Percentiles rank a stretch among this genome's conserved stretches.
Conservation (phyloP, 1,140 invertebrate genomes). For the Drosophila arizonae region DNA sequence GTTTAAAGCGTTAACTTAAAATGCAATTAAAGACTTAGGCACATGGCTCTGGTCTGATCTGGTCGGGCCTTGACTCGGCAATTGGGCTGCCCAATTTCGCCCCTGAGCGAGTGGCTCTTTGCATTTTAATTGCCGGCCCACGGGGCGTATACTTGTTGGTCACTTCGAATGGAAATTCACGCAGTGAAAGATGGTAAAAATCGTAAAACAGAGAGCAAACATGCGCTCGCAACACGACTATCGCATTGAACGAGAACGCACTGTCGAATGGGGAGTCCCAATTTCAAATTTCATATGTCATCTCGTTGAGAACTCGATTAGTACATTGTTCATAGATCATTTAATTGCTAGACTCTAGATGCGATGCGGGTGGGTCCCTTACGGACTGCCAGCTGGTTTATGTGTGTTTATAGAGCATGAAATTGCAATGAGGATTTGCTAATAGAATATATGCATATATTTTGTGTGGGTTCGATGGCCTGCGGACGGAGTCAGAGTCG, state of each 20-base stretch:
- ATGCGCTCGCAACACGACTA: background rate
- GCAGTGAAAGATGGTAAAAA: slow-evolving; percentile 83
- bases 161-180: slow-evolving; percentile 81
- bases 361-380: slow-evolving; percentile 16
- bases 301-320: slow-evolving; percentile 64
- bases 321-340: slow-evolving; percentile 46
- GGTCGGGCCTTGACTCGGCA: background rate
- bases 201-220: slow-evolving; percentile 63
- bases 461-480: background rate
- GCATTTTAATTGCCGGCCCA: slow-evolving; percentile 18
- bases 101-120: background rate
- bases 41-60: slow-evolving; percentile 1
- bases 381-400: slow-evolving; percentile 2
- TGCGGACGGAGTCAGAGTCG: slow-evolving; percentile 37
- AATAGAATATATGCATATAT: background rate
- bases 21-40: slow-evolving; percentile 34
- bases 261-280: slow-evolving; percentile 19
- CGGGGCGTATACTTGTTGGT: slow-evolving; percentile 49
- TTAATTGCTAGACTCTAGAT: slow-evolving; percentile 16
- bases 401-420: slow-evolving; percentile 14
- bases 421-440: slow-evolving; percentile 13
- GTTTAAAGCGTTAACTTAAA: slow-evolving; percentile 71
- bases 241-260: slow-evolving; percentile 8
- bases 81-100: slow-evolving; percentile 8
- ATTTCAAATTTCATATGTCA: slow-evolving; percentile 82